Evolutionary conservation across 1,140 invertebrate genomes (phyloP).

Genomic region (Drosophila dunni): DNA sequence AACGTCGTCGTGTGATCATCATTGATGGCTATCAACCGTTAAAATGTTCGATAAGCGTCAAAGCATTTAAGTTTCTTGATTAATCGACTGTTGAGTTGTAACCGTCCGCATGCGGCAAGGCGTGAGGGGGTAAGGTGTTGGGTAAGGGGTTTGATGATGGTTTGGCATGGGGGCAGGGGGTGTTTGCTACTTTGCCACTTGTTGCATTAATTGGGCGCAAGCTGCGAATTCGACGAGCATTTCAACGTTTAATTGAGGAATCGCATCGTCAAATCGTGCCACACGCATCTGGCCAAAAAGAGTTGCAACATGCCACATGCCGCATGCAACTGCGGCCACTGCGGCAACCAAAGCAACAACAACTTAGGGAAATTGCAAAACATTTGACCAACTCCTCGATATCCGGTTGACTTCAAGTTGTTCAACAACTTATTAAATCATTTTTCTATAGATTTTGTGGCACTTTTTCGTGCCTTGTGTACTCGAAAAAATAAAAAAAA

Average conservation of each 20-base stretch:
- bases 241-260: constrained; percentile 37
- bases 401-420: constrained; percentile 55
- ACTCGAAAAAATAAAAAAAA: neutral
- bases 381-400: constrained; percentile 44
- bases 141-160: no score
- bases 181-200: constrained; percentile 6
- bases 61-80: constrained; percentile 42
- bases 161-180: neutral
- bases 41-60: constrained; percentile 48
- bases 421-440: constrained; percentile 60
- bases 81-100: constrained; percentile 37
- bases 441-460: constrained; percentile 39
- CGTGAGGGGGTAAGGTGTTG: neutral
- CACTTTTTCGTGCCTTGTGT: constrained; percentile 9
- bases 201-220: constrained; percentile 43
- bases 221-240: constrained; percentile 22
- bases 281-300: constrained; percentile 42
- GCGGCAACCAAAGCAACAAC: constrained; percentile 14
- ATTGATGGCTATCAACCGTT: constrained; percentile 33
- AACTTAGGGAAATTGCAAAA: constrained; percentile 59
- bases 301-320: constrained; percentile 39
- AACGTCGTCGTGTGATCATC: constrained; percentile 22
- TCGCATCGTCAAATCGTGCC: constrained; percentile 34
- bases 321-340: constrained; percentile 7
- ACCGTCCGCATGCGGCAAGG: neutral